These are phyloP conservation scores for Maniola jurtina DNA, from an alignment of 1,140 invertebrate species.

Conservation along the genomic window DNA sequence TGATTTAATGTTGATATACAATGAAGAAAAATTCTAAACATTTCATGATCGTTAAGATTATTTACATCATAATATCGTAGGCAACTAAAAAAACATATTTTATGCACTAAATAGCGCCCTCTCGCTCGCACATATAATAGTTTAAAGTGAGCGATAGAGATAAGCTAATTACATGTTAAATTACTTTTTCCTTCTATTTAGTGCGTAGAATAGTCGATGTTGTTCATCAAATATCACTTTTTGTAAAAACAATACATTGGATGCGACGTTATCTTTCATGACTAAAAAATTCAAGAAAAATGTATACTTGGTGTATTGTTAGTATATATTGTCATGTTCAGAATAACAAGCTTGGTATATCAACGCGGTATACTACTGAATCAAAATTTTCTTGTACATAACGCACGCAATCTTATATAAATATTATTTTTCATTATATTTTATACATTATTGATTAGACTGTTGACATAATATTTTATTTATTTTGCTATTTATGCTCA, in stretches of 20 bases:
- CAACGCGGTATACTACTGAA: neutral
- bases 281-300: neutral
- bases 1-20: neutral
- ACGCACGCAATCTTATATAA: neutral
- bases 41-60: too few relatives aligned
- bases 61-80: too few relatives aligned
- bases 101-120: too few relatives aligned
- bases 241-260: neutral
- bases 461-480: too few relatives aligned
- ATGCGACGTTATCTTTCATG: conserved; percentile 2
- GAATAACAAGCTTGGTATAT: too few relatives aligned
- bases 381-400: neutral
- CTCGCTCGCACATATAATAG: too few relatives aligned
- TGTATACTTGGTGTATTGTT: neutral
- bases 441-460: neutral
- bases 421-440: neutral
- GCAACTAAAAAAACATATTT: too few relatives aligned
- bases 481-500: too few relatives aligned
- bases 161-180: too few relatives aligned
- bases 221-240: neutral
- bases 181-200: too few relatives aligned
- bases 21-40: too few relatives aligned
- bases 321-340: neutral
- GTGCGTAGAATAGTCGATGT: neutral
- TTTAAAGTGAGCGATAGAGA: too few relatives aligned